Evolutionary conservation across 2,888 invertebrate species (phyloP).

Genomic region (Leptopilina drosophilae): DNA sequence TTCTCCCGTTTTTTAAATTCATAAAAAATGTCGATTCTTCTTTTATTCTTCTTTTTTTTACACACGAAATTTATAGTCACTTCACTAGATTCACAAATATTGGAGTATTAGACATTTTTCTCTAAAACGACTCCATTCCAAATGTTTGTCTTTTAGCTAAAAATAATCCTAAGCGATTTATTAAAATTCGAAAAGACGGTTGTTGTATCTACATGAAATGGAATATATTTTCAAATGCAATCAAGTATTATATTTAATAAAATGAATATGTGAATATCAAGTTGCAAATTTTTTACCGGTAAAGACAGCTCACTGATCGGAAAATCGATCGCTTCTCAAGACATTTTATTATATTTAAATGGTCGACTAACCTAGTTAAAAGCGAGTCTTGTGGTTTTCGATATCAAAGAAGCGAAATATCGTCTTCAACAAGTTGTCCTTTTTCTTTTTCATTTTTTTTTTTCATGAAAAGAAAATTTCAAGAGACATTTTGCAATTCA

Average conservation of each 20-base stretch:
- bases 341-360: slow-evolving; percentile 30
- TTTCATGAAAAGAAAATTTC: background rate
- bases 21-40: background rate
- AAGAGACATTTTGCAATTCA: slow-evolving; percentile 10
- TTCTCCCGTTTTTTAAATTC: background rate
- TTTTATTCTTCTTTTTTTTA: background rate
- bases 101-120: no score
- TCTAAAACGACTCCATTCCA: no score
- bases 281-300: slow-evolving; percentile 24
- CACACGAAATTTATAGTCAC: slow-evolving; percentile 18
- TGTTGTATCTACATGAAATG: background rate
- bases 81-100: slow-evolving; percentile 19
- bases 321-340: slow-evolving; percentile 44
- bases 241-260: no score
- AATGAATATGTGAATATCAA: background rate
- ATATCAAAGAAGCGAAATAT: slow-evolving; percentile 23
- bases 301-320: slow-evolving; percentile 37
- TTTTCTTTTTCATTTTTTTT: slow-evolving; percentile 12
- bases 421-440: background rate
- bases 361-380: slow-evolving; percentile 41
- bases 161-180: no score
- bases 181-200: background rate
- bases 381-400: slow-evolving; percentile 13
- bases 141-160: no score
- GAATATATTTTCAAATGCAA: background rate